A percentile compares a stretch with the other conserved stretches of the same genome.
These are phyloP conservation scores for Atopsyche davidsoni DNA, from an alignment of 1,140 invertebrate genomes.

Conservation along the genomic window DNA sequence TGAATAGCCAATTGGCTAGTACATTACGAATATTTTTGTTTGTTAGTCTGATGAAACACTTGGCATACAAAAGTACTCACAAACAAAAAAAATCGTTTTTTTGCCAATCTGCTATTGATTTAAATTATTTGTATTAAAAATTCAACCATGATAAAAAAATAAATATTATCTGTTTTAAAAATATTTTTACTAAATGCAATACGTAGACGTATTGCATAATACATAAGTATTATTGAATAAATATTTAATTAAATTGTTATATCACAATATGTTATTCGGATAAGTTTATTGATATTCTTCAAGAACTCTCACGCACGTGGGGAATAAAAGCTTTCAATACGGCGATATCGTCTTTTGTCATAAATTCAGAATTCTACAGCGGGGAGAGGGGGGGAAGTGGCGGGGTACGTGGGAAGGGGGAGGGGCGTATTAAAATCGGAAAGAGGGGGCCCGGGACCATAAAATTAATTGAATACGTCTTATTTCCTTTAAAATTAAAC, in stretches of 20 bases:
- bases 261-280: too few relatives aligned
- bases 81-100: too few relatives aligned
- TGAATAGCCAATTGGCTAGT: background rate
- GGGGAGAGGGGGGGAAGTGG: background rate
- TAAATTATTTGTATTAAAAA: too few relatives aligned
- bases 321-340: constrained; percentile 15
- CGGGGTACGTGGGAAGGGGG: background rate
- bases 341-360: constrained; percentile 27
- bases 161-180: too few relatives aligned
- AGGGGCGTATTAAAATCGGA: constrained; percentile 22
- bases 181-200: background rate
- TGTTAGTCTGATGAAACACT: too few relatives aligned
- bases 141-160: too few relatives aligned
- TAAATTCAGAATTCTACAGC: constrained; percentile 22
- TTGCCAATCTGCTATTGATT: too few relatives aligned
- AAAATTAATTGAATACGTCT: constrained; percentile 32
- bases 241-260: too few relatives aligned
- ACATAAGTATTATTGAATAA: too few relatives aligned
- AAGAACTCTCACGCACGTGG: background rate
- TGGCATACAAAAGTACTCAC: too few relatives aligned
- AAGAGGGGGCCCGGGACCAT: constrained; percentile 24
- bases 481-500: constrained; percentile 31
- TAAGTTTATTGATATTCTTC: background rate
- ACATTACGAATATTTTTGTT: too few relatives aligned
- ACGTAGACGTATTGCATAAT: too few relatives aligned